Evolutionary conservation across 30 jellyfish, hydroid and myxozoan species (phyloP).

Genomic region (Hydractinia symbiolongicarpus): DNA sequence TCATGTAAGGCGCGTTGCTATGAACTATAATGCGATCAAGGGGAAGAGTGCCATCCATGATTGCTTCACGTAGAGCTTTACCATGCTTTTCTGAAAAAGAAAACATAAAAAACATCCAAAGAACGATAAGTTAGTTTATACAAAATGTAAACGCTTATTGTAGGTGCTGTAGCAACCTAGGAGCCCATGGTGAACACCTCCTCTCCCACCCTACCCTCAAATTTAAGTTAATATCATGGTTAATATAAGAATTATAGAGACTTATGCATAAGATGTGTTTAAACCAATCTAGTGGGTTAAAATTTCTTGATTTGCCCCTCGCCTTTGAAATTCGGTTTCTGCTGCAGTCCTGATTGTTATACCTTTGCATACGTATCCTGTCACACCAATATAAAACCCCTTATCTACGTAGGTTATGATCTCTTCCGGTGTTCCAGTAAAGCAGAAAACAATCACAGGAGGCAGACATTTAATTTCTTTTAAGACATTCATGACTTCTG

Average conservation of each 20-base stretch:
- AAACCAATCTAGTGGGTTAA: no score
- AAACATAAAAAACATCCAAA: not conserved
- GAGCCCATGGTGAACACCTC: no score
- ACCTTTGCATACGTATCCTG: conserved; percentile 94
- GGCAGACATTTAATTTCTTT: conserved; percentile 64
- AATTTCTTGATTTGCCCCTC: no score
- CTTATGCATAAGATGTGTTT: not conserved
- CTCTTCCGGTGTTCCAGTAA: conserved; percentile 89
- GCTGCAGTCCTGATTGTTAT: not conserved
- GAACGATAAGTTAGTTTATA: not conserved
- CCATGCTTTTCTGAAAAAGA: conserved; percentile 72
- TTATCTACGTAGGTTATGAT: conserved; percentile 67
- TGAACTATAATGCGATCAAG: conserved; percentile 71
- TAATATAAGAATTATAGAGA: no score
- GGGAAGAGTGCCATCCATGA: conserved; percentile 73
- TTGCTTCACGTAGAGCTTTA: conserved; percentile 63
- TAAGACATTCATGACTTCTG: conserved; percentile 65
- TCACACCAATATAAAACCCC: conserved; percentile 83
- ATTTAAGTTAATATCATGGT: not conserved
- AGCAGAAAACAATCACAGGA: conserved; percentile 81
- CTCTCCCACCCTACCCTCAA: no score
- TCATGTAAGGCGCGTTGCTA: conserved; percentile 93
- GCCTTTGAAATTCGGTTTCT: no score
- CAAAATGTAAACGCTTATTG: no score
- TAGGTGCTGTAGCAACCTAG: no score